Conservation (phyloP, 53 echinoderm and acorn worm genomes). For the Holothuria leucospilota region DNA sequence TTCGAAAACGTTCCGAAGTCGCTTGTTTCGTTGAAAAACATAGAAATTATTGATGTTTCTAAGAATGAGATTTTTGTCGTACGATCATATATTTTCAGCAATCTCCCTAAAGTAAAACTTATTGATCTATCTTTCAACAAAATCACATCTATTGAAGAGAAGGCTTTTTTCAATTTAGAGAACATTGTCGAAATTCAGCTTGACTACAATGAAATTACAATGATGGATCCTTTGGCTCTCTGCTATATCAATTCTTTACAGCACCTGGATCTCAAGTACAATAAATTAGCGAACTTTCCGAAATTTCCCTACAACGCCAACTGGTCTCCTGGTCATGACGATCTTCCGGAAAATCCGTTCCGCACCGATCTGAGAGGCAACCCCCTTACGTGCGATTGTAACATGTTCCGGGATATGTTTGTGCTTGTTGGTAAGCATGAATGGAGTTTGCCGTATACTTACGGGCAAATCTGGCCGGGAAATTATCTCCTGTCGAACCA, state of each 20-base stretch:
- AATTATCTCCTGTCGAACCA: conserved; percentile 3
- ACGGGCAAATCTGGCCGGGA: conserved; percentile 11
- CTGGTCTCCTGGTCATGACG: neutral
- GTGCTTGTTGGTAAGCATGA: neutral
- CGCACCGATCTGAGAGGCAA: neutral
- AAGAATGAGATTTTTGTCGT: neutral
- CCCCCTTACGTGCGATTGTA: conserved; percentile 20
- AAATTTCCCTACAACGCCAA: neutral
- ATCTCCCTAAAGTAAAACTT: neutral
- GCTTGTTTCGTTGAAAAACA: neutral
- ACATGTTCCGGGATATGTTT: conserved; percentile 17
- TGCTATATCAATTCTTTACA: neutral
- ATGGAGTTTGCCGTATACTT: conserved; percentile 5
- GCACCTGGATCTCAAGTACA: neutral
- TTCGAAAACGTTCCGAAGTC: neutral
- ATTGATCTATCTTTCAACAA: conserved; percentile 13
- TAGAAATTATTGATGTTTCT: conserved; percentile 4
- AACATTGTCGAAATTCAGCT: neutral
- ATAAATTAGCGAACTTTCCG: neutral
- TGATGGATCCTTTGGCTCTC: neutral
- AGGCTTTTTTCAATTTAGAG: neutral
- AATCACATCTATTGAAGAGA: neutral
- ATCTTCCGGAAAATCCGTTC: conserved; percentile 1
- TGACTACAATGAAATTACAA: neutral
- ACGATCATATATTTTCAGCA: neutral